Base-by-base conservation (phyloP, 2,113 vertebrate genomes). In the Telmatochromis sp. region DNA sequence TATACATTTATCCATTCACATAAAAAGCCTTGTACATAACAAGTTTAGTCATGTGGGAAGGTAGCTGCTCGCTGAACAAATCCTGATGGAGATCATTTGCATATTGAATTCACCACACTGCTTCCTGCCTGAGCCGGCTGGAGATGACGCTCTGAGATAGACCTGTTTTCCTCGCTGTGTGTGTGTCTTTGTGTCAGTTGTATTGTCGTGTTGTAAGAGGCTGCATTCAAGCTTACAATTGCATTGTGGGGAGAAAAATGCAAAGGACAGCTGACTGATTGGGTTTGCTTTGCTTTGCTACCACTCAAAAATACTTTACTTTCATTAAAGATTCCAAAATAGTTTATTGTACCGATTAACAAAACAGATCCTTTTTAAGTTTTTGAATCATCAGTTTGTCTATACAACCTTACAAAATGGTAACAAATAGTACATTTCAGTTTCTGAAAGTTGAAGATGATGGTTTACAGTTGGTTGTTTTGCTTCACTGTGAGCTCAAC, bases 91-190 rank as follows among this genome's bases (percentile, higher is more conserved):
- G 54, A 54, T 37, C 8, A 91, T 94, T 92, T 93, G 86, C 92
- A 91, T 94, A 93, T 92, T 94, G 88, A 91, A 93, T 94, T 93
- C 73, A 92, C 90, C 91, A 86, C 86, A 45, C 75, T 54, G 86
- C 90, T 94, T 92, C 92, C 93, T 91, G 93, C 89, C 83, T 82
- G 85, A 85, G 54, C 90, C 83, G 42, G 86, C 51, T 88, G 88
- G 73, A 90, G 89, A 91, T 78, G 83, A 88, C 33, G 60, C 84
- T 54, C 40, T 6, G 23, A 87, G 85, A 92, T 85, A 87, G 73
- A 81, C 26, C 42, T 58, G 81, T 80, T 80, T 4, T 17, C 37
- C 49, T 53, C 19, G 31, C 37, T 84, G 45, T 60, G 37, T 86
- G 60, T 68, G 81, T 86, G 35, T 81, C 83, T 86, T 19, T 40